Percentiles rank a stretch among this genome's conserved stretches.
phyloP scores from a whole-genome alignment of 2,797 vertebrate species.

The Rhinella marina region DNA sequence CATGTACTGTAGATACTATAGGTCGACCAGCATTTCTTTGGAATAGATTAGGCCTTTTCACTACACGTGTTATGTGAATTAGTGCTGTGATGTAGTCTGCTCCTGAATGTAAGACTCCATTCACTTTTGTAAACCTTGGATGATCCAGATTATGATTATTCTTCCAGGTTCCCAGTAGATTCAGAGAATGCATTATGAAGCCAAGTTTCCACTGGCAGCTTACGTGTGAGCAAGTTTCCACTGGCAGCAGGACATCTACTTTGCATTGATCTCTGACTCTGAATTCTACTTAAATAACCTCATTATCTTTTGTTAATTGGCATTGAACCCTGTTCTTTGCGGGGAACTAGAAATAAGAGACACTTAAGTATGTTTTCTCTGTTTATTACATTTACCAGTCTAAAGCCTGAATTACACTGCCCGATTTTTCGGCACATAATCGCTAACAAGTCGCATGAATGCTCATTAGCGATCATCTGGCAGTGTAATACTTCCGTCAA shows the following conservation, averaged over 20 bases:
- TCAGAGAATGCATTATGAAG: slow-evolving; percentile 67
- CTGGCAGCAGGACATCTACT: slow-evolving; percentile 37
- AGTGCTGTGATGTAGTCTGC: slow-evolving; percentile 17
- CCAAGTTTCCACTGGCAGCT: slow-evolving; percentile 69
- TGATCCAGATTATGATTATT: slow-evolving; percentile 67
- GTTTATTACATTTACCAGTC: not conserved
- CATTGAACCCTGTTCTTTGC: not conserved
- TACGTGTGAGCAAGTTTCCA: slow-evolving; percentile 54
- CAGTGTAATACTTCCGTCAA: too few relatives aligned
- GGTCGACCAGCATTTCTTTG: not conserved
- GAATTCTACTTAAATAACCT: not conserved
- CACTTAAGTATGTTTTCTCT: not conserved
- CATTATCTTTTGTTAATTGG: not conserved
- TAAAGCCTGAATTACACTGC: too few relatives aligned
- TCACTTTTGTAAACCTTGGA: slow-evolving; percentile 39
- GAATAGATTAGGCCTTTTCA: not conserved
- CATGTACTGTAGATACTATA: not conserved
- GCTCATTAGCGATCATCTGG: too few relatives aligned
- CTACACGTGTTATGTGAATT: slow-evolving; percentile 30
- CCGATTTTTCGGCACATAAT: too few relatives aligned
- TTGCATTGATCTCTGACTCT: slow-evolving; percentile 35
- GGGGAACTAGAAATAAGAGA: not conserved
- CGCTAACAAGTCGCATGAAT: too few relatives aligned
- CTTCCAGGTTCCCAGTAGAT: slow-evolving; percentile 65
- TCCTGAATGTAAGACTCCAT: slow-evolving; percentile 32